Conservation (phyloP, 2,113 vertebrate species). For the Piprites chloris region DNA sequence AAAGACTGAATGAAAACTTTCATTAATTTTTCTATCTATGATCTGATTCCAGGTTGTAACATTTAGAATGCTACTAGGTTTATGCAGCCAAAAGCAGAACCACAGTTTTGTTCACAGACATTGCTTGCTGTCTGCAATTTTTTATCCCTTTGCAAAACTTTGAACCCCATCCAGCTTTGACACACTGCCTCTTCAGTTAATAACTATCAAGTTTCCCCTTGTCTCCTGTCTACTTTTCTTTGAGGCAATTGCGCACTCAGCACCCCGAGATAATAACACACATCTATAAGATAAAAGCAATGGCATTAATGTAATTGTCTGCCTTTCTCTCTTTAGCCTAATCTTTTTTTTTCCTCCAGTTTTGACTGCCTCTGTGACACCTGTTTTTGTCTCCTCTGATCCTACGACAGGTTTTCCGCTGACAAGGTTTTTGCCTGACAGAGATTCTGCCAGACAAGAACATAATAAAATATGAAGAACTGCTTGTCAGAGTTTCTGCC, state of each 20-base stretch:
- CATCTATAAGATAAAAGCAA: slow-evolving; percentile 90
- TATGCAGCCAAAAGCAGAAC: slow-evolving; percentile 78
- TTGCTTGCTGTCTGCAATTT: slow-evolving; percentile 73
- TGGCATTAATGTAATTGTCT: slow-evolving; percentile 91
- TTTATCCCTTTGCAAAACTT: slow-evolving; percentile 79
- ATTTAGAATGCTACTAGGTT: slow-evolving; percentile 70
- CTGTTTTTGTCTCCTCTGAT: slow-evolving; percentile 91
- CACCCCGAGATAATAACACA: slow-evolving; percentile 86
- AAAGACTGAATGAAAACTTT: slow-evolving; percentile 72
- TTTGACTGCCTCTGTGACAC: slow-evolving; percentile 94
- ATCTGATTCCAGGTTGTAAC: slow-evolving; percentile 80
- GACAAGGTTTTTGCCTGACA: slow-evolving; percentile 93
- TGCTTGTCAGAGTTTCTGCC: slow-evolving; percentile 94
- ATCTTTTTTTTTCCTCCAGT: slow-evolving; percentile 83
- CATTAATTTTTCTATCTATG: slow-evolving; percentile 78
- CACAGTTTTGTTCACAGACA: slow-evolving; percentile 70
- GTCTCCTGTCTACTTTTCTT: slow-evolving; percentile 84
- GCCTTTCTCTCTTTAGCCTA: slow-evolving; percentile 86
- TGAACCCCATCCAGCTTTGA: slow-evolving; percentile 85
- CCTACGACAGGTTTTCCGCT: slow-evolving; percentile 86
- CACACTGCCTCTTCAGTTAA: slow-evolving; percentile 84
- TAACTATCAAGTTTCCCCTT: slow-evolving; percentile 86
- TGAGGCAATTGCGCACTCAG: slow-evolving; percentile 88
- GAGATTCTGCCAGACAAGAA: slow-evolving; percentile 89
- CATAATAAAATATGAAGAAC: slow-evolving; percentile 97